A percentile compares a stretch with the other conserved stretches of the same genome.
Conservation (phyloP, 1,140 invertebrate genomes). For the Hylyphantes graminicola region DNA sequence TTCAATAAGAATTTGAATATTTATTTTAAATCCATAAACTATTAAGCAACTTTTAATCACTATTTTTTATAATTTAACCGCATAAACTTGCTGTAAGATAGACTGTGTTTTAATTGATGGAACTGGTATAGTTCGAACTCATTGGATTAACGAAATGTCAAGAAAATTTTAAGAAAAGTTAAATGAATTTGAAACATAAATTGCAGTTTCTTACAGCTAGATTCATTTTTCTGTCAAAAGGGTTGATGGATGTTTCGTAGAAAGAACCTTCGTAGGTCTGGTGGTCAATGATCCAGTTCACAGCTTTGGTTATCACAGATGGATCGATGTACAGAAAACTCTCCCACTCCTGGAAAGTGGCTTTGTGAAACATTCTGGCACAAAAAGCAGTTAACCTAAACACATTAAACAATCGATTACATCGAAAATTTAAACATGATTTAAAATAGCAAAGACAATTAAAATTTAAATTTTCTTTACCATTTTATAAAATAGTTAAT, state of each 20-base stretch:
- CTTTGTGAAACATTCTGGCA: constrained; percentile 85
- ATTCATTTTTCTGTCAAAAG: constrained; percentile 86
- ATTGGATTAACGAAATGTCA: no score
- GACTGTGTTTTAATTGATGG: no score
- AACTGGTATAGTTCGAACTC: no score
- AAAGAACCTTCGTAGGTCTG: constrained; percentile 84
- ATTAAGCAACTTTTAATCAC: no score
- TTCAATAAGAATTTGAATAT: no score
- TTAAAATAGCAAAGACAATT: not conserved
- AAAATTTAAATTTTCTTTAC: not conserved
- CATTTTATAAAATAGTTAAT: no score
- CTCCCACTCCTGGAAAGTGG: constrained; percentile 89
- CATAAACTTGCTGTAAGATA: no score
- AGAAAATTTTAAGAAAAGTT: no score
- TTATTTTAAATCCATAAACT: no score
- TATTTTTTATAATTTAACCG: no score
- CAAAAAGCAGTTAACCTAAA: constrained; percentile 84
- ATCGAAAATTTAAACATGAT: not conserved
- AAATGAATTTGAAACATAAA: no score
- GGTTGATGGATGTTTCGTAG: constrained; percentile 81
- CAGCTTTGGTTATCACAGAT: constrained; percentile 79
- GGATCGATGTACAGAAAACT: constrained; percentile 92
- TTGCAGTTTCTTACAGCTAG: constrained; percentile 71
- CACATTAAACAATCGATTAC: not conserved
- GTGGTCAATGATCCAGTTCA: constrained; percentile 82